These are phyloP conservation scores for Octopus sinensis DNA, from an alignment of 1,140 invertebrate genomes.

Conservation along the genomic window DNA sequence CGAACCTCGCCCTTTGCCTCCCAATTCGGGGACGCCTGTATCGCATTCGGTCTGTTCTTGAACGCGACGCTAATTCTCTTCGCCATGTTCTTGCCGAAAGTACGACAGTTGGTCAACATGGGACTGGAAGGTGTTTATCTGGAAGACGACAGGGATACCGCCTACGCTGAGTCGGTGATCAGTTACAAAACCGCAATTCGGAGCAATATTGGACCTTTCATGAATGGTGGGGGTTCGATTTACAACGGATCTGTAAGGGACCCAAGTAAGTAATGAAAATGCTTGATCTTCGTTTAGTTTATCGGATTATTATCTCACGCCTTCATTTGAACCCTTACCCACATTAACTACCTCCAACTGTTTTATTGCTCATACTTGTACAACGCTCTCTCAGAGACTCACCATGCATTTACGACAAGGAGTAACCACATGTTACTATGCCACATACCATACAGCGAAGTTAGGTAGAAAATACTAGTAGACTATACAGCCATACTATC, in stretches of 20 bases:
- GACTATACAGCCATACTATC: too few species aligned
- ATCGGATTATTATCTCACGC: neutral
- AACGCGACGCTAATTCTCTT: conserved; percentile 81
- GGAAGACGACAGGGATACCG: conserved; percentile 69
- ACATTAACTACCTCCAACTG: neutral
- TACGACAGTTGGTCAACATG: conserved; percentile 81
- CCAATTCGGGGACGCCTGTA: conserved; percentile 70
- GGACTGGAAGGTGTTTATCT: conserved; percentile 69
- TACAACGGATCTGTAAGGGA: conserved; percentile 47
- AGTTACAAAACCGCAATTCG: conserved; percentile 39
- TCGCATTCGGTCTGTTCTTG: conserved; percentile 80
- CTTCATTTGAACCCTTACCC: neutral
- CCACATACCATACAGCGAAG: neutral
- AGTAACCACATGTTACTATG: neutral
- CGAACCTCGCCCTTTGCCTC: conserved; percentile 61
- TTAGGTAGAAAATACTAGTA: neutral
- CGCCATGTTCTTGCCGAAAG: conserved; percentile 89
- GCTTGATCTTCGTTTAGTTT: neutral
- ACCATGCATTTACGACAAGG: neutral
- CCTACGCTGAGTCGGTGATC: conserved; percentile 62
- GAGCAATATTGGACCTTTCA: conserved; percentile 74
- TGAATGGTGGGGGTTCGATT: conserved; percentile 42
- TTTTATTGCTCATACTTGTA: neutral
- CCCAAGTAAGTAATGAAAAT: conserved; percentile 32
- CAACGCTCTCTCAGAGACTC: neutral